Evolutionary conservation across 92 coral and sea anemone species (phyloP).

Genomic region (Scolanthus callimorphus): DNA sequence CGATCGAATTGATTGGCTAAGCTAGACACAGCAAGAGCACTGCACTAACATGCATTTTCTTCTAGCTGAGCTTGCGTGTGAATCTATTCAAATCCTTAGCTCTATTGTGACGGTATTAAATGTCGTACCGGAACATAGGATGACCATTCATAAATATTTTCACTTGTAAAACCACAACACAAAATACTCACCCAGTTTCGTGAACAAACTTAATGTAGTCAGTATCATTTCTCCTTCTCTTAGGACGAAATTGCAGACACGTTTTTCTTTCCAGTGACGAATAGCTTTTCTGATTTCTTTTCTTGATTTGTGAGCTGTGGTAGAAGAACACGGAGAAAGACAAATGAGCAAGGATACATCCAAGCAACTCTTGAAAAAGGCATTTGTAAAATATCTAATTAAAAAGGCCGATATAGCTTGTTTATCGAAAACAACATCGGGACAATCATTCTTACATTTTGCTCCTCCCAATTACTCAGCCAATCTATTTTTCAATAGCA

Average conservation of each 20-base stretch:
- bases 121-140: conserved; percentile 27
- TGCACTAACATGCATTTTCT: too few species aligned
- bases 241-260: conserved; percentile 90
- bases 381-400: too few species aligned
- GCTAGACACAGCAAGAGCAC: too few species aligned
- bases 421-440: too few species aligned
- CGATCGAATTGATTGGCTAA: too few species aligned
- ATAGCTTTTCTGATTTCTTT: conserved; percentile 80
- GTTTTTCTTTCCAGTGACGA: conserved; percentile 91
- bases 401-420: too few species aligned
- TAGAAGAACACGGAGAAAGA: conserved; percentile 5
- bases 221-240: conserved; percentile 69
- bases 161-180: background rate
- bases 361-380: too few species aligned
- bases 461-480: too few species aligned
- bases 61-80: conserved; percentile 45
- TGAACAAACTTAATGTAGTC: conserved; percentile 90
- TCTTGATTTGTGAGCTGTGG: conserved; percentile 61
- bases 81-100: conserved; percentile 5
- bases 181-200: conserved; percentile 89
- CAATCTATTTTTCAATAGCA: too few species aligned
- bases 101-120: conserved; percentile 29
- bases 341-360: too few species aligned
- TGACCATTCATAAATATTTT: conserved; percentile 40
- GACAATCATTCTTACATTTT: too few species aligned